Evolutionary conservation across 2,888 invertebrate genomes (phyloP), one percentile per base, ranked within the genome.

Genomic region (Lysandra bellargus): DNA sequence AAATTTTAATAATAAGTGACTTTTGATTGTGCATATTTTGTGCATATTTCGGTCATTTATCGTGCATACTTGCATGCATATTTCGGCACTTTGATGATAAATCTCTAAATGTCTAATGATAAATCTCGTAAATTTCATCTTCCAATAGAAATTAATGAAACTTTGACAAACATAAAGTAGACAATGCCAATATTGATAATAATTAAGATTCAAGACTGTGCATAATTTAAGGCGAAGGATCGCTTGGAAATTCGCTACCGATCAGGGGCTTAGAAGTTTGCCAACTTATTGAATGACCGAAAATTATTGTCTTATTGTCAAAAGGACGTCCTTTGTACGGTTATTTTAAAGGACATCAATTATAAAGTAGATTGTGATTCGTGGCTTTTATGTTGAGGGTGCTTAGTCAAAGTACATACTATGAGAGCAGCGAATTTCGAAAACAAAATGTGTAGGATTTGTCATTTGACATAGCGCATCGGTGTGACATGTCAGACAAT

Each of bases 141-240:
- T 69, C 12, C 33, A 69, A 69, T 2, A 33, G 69, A 12, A 61
- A 61, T 61, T 61, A 23, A 61, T 23, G 14, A 69, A 69, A 69
- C 23, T 69, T 12, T 69, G 12, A 33, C 30, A 30, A 64, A 30
- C 33, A 69, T 69, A 33, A 69, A 33, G 69, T 33, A 69, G 69
- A 69, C 33, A 61, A 23, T 33, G 69, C 33, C 69, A 69, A 69
- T 69, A 69, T 69, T 69, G 69, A 69, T 69, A 69, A 69, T 33
- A 69, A 33, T 69, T 69, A 69, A 69, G 12, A 69, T 69, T 69
- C 14, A 33, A 69, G 69, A 7, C 69, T 33, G 33, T 69, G 33
- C 33, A 69, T 69, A 69, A 69, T 23, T 61, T 23, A 14, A 69
- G 5, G 30, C 69, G 69, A 69, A 69, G 69, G 69, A 69, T 64